A percentile compares a stretch with the other conserved stretches of the same genome.
Conservation (phyloP, 2,888 invertebrate genomes). For the Heliconius cydno region DNA sequence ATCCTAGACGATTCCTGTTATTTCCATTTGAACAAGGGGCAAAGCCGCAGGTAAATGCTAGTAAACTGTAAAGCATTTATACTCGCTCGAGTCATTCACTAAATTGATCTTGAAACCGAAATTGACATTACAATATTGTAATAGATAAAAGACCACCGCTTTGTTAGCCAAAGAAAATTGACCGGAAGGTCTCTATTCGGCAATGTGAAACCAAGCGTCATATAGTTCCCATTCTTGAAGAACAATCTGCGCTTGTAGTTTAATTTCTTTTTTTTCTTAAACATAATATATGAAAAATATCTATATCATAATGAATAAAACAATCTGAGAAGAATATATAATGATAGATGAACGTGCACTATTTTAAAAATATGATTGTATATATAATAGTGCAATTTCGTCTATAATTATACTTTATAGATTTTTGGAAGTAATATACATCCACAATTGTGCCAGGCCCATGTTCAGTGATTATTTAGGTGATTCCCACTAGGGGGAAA, state of each 20-base stretch:
- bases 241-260: neutral
- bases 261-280: neutral
- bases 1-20: too few species aligned
- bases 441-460: too few species aligned
- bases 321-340: too few species aligned
- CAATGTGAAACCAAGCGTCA: constrained; percentile 42
- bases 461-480: too few species aligned
- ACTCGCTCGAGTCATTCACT: constrained; percentile 9
- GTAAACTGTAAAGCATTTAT: neutral
- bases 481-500: too few species aligned
- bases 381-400: too few species aligned
- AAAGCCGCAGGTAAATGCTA: neutral
- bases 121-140: constrained; percentile 35
- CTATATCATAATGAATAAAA: too few species aligned
- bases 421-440: too few species aligned
- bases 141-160: constrained; percentile 43
- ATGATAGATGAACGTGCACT: too few species aligned
- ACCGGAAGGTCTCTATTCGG: constrained; percentile 47
- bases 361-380: too few species aligned
- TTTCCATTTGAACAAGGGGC: too few species aligned
- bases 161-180: constrained; percentile 44
- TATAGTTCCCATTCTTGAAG: constrained; percentile 43
- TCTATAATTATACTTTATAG: too few species aligned
- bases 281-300: neutral
- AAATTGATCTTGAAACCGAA: constrained; percentile 36